These are phyloP conservation scores for Drosophila borealis DNA, from an alignment of 2,888 invertebrate genomes.

Conservation along the genomic window DNA sequence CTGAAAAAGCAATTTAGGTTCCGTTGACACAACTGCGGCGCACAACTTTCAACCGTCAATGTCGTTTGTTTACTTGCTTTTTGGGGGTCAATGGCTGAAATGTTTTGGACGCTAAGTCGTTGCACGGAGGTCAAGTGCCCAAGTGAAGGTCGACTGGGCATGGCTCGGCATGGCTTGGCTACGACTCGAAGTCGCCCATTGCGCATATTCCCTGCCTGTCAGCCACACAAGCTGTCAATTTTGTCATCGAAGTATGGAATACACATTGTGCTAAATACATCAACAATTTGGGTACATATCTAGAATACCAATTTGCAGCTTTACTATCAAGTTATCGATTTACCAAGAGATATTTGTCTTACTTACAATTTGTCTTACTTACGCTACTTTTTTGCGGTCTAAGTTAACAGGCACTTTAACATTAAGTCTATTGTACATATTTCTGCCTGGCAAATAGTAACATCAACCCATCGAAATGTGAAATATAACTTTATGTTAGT, in stretches of 20 bases:
- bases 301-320: slow-evolving; percentile 16
- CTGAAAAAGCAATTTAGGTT: slow-evolving; percentile 68
- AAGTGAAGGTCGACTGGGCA: slow-evolving; percentile 42
- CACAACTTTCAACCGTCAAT: slow-evolving; percentile 11
- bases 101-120: slow-evolving; percentile 52
- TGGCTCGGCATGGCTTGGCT: background rate
- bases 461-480: too few relatives aligned
- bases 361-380: too few relatives aligned
- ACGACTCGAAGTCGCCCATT: background rate
- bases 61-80: slow-evolving; percentile 22
- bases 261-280: slow-evolving; percentile 22
- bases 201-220: background rate
- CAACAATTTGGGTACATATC: slow-evolving; percentile 15
- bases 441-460: too few relatives aligned
- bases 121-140: slow-evolving; percentile 63
- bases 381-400: too few relatives aligned
- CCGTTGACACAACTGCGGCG: slow-evolving; percentile 69
- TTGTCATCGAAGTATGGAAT: slow-evolving; percentile 14
- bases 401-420: too few relatives aligned
- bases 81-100: slow-evolving; percentile 73
- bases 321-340: background rate
- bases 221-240: slow-evolving; percentile 30
- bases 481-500: too few relatives aligned
- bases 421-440: too few relatives aligned
- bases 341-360: too few relatives aligned